A percentile compares a stretch with the other conserved stretches of the same genome.
Evolutionary conservation across 2,113 vertebrate genomes (phyloP).

Genomic region (Heterotis niloticus): DNA sequence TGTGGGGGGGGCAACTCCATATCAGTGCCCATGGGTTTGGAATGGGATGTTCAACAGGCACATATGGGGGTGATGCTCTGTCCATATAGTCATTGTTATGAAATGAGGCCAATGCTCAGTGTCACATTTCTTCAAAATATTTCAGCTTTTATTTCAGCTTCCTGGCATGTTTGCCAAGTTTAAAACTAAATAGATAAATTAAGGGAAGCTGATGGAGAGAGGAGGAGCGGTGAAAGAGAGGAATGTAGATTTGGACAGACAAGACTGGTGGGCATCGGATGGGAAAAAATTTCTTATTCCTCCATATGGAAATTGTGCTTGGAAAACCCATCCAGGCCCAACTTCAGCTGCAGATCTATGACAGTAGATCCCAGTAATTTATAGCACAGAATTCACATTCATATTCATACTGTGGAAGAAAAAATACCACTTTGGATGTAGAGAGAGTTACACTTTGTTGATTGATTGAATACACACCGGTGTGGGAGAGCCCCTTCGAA

Average conservation of each 20-base stretch:
- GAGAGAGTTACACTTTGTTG: too few species aligned
- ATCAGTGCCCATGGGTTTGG: too few species aligned
- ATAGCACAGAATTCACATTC: background rate
- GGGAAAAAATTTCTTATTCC: background rate
- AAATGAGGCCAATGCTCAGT: background rate
- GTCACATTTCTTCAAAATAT: conserved; percentile 16
- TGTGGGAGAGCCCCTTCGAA: too few species aligned
- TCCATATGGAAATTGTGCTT: background rate
- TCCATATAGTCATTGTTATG: background rate
- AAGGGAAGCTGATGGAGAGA: background rate
- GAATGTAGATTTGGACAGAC: background rate
- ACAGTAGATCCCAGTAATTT: background rate
- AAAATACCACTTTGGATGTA: too few species aligned
- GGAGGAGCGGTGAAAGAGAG: background rate
- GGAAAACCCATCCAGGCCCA: too few species aligned
- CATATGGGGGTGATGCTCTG: too few species aligned
- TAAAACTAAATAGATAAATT: conserved; percentile 25
- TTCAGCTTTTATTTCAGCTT: conserved; percentile 23
- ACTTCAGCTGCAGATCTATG: too few species aligned
- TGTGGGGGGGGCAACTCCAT: too few species aligned
- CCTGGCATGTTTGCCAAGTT: conserved; percentile 5
- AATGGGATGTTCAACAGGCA: too few species aligned
- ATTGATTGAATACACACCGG: too few species aligned
- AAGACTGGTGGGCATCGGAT: background rate
- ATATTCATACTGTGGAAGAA: too few species aligned